Base-by-base conservation (phyloP, 2,797 vertebrate genomes). In the Remorina albescens region DNA sequence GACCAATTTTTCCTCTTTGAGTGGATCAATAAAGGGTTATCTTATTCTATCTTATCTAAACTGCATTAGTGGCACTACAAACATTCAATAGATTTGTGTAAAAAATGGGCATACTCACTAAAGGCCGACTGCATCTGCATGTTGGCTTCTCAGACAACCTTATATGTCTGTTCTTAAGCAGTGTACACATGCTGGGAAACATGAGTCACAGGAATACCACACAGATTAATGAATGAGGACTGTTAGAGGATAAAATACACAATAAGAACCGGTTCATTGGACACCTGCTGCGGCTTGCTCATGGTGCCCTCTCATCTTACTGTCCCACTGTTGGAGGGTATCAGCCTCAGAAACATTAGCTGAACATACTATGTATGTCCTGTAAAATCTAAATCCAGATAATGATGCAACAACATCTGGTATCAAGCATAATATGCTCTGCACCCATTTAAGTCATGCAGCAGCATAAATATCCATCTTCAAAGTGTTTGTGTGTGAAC, bases 261-360 rank as follows among this genome's bases (percentile, higher is more conserved):
- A 61, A 5, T 44, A 50, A 72, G 50, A 70, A 37, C 8, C 39
- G 63, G 50, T 55, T 84, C 69, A 78, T 82, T 80, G 53, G 62
- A 69, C 41, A 63, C 41, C 53, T 72, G 64, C 70, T 60, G 18
- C 67, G 37, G 49, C 61, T 32, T 7, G 0, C 23, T 64, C 53
- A 53, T 57, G n/a, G 36, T 55, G 61, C 41, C 34, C 2, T 39
- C 16, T 47, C 62, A 37, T 54, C n/a, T 28, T 23, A 26, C 26
- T 8, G 25, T n/a, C 49, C 28, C 3, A 0, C 15, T 71, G 34
- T 47, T 21, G 32, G 34, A 2, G 26, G 25, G 51, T 46, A 10
- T 62, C 23, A 60, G 42, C 16, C 28, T 59, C 9, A 34, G 59
- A 63, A 58, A 58, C 28, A 62, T 60, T 64, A n/a, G 32, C 34